Evolutionary conservation across 2,113 vertebrate species (phyloP).

Genomic region (Laticauda laticaudata): DNA sequence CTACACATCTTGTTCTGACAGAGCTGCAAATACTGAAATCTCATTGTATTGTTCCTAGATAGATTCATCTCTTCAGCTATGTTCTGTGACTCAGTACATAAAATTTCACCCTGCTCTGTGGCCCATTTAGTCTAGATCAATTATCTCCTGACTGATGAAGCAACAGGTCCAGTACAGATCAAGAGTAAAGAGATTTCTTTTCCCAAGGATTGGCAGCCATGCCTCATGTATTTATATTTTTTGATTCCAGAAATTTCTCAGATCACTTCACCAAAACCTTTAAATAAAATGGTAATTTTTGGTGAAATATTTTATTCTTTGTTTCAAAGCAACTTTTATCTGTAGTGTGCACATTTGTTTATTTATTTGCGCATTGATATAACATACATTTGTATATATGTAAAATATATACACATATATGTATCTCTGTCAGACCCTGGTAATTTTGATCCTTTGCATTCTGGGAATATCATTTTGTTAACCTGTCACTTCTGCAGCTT

Average conservation of each 20-base stretch:
- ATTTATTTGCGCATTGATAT: background rate
- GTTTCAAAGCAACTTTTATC: background rate
- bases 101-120: background rate
- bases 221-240: background rate
- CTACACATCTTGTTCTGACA: background rate
- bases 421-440: background rate
- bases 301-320: background rate
- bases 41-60: background rate
- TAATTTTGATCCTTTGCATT: background rate
- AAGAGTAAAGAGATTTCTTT: background rate
- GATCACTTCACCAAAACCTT: background rate
- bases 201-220: background rate
- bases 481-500: background rate
- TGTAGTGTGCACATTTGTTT: background rate
- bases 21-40: background rate
- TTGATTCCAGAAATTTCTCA: background rate
- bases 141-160: background rate
- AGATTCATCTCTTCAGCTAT: background rate
- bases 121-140: background rate
- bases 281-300: background rate
- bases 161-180: background rate
- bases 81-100: background rate
- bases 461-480: background rate
- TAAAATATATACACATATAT: background rate
- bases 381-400: background rate